Percentiles rank a stretch among this genome's conserved stretches.
phyloP scores from a whole-genome alignment of 2,888 invertebrate species.

The Hemaris fuciformis region DNA sequence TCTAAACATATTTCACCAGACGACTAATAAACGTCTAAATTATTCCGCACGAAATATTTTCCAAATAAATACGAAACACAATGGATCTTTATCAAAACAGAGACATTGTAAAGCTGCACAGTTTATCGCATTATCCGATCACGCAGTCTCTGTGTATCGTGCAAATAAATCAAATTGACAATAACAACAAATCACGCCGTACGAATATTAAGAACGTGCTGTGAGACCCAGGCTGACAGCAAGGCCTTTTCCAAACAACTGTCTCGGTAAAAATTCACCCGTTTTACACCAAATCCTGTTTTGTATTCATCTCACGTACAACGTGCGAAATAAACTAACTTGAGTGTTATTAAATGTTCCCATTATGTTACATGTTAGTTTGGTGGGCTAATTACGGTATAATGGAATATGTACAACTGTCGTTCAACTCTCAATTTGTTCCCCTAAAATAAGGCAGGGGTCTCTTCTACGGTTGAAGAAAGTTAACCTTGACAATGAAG shows the following conservation, averaged over 20 bases:
- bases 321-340: background rate
- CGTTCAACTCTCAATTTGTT: background rate
- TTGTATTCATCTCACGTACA: background rate
- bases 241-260: conserved; percentile 12
- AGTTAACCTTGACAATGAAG: too few species aligned
- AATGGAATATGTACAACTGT: too few species aligned
- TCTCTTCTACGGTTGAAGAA: too few species aligned
- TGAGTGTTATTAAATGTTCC: background rate
- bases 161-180: conserved; percentile 60
- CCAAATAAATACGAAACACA: background rate
- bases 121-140: background rate
- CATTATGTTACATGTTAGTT: background rate
- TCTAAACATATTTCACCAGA: background rate
- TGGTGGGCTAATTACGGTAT: background rate
- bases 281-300: background rate
- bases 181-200: conserved; percentile 41
- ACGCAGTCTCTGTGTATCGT: conserved; percentile 21
- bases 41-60: background rate
- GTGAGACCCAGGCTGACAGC: conserved; percentile 30
- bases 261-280: background rate
- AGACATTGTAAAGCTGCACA: background rate
- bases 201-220: conserved; percentile 65
- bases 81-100: background rate
- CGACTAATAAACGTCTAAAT: background rate
- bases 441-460: too few species aligned